Conservation (phyloP, 1,140 invertebrate species). For the Lordiphosa mommai region DNA sequence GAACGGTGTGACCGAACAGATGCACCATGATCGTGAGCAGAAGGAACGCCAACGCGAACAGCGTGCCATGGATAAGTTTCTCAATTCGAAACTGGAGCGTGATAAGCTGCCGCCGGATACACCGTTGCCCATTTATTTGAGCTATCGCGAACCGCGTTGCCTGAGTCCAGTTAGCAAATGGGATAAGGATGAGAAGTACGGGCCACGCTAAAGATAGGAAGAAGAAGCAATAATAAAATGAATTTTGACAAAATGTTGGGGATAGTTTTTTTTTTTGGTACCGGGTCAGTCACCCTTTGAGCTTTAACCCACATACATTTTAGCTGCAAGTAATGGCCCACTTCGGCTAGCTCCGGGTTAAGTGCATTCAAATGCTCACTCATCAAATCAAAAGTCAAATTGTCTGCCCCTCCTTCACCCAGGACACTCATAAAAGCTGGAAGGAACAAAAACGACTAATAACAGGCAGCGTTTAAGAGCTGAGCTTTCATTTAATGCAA, state of each 20-base stretch:
- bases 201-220: background rate
- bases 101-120: background rate
- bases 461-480: conserved; percentile 51
- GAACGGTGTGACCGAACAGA: too few relatives aligned
- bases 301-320: conserved; percentile 36
- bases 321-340: conserved; percentile 42
- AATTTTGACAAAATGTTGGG: background rate
- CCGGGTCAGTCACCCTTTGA: background rate
- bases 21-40: too few relatives aligned
- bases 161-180: background rate
- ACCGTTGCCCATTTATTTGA: background rate
- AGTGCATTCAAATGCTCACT: conserved; percentile 48
- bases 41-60: background rate
- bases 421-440: conserved; percentile 25
- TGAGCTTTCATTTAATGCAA: conserved; percentile 41
- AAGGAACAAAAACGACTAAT: conserved; percentile 45
- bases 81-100: background rate
- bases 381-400: conserved; percentile 53
- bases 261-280: background rate
- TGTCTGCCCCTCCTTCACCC: conserved; percentile 14
- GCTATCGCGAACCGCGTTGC: background rate
- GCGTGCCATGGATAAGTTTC: background rate
- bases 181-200: background rate
- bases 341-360: conserved; percentile 29
- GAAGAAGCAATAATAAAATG: background rate